These are phyloP conservation scores for Bursaphelenchus mucronatus DNA, from an alignment of 1,140 invertebrate species.

Conservation along the genomic window DNA sequence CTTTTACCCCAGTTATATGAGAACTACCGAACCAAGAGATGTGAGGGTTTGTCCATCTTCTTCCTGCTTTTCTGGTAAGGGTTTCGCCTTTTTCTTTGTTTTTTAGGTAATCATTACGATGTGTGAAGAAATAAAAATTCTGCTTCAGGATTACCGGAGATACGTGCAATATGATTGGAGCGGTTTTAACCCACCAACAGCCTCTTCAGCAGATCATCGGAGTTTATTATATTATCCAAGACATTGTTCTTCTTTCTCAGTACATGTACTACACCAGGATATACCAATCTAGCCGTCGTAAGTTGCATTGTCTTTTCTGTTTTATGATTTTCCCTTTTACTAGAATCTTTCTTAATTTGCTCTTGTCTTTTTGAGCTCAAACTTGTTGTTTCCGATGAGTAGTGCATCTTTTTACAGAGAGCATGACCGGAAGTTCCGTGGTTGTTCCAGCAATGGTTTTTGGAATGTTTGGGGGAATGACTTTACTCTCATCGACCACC, in stretches of 20 bases:
- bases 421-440: conserved; percentile 26
- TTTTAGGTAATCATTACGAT: conserved; percentile 13
- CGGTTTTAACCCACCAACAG: conserved; percentile 58
- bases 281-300: conserved; percentile 40
- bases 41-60: conserved; percentile 47
- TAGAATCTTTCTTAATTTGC: not conserved
- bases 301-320: conserved; percentile 15
- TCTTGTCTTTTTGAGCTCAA: not conserved
- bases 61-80: conserved; percentile 49
- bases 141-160: conserved; percentile 52
- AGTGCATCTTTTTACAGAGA: conserved; percentile 20
- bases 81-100: conserved; percentile 6
- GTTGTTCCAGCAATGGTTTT: conserved; percentile 46
- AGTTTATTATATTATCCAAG: conserved; percentile 60
- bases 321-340: conserved; percentile 4
- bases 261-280: conserved; percentile 54
- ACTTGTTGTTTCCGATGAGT: too few species aligned
- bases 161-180: conserved; percentile 59
- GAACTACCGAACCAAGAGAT: conserved; percentile 47
- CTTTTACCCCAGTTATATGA: conserved; percentile 50
- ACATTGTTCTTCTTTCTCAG: conserved; percentile 52
- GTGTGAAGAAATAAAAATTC: not conserved
- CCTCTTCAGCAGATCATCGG: conserved; percentile 60
- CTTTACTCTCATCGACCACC: not conserved
- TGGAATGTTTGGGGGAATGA: conserved; percentile 35